Conservation (phyloP, 2,888 invertebrate genomes). For the Harpalus rubripes region DNA sequence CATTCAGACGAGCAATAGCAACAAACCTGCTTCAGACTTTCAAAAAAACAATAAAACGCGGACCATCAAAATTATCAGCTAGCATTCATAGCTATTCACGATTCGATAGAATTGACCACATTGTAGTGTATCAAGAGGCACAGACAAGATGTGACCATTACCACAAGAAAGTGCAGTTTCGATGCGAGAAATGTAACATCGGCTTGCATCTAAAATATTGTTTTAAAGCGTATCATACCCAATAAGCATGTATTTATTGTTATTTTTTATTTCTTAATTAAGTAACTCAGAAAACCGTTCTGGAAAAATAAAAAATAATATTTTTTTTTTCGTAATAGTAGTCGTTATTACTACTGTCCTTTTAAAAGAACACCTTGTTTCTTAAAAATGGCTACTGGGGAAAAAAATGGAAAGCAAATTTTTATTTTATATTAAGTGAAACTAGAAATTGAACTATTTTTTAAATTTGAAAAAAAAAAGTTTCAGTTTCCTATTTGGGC, state of each 20-base stretch:
- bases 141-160: conserved; percentile 66
- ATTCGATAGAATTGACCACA: conserved; percentile 66
- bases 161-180: conserved; percentile 61
- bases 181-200: conserved; percentile 3
- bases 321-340: neutral
- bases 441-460: conserved; percentile 2
- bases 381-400: neutral
- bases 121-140: conserved; percentile 65
- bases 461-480: neutral
- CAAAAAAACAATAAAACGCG: conserved; percentile 20
- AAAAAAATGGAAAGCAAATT: neutral
- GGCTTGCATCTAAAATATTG: conserved; percentile 3
- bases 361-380: conserved; percentile 8
- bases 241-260: neutral
- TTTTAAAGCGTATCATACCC: neutral
- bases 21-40: conserved; percentile 41
- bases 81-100: conserved; percentile 48
- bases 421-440: conserved; percentile 4
- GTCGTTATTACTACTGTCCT: conserved; percentile 8
- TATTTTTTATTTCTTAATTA: neutral
- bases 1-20: too few relatives aligned
- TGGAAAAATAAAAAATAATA: neutral
- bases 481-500: too few relatives aligned
- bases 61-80: conserved; percentile 62
- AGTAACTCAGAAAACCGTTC: neutral